A percentile compares a stretch with the other conserved stretches of the same genome.
Conservation (phyloP, 2,113 vertebrate species). For the Ondatra zibethicus region DNA sequence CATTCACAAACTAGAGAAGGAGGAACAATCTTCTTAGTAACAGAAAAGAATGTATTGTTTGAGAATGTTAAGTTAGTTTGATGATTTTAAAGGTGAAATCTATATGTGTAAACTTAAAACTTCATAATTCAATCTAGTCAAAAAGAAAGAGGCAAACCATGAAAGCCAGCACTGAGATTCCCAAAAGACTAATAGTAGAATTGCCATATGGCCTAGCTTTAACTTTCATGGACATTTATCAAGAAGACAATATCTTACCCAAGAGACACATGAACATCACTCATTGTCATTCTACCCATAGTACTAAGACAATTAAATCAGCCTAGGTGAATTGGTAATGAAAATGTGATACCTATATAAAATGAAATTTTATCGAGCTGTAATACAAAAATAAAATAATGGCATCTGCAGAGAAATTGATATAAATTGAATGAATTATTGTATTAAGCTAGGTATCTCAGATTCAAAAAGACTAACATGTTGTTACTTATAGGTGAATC, state of each 20-base stretch:
- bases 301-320: background rate
- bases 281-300: background rate
- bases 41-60: background rate
- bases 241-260: background rate
- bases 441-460: background rate
- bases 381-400: background rate
- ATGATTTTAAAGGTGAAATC: background rate
- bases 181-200: background rate
- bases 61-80: background rate
- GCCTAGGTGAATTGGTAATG: background rate
- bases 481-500: background rate
- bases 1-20: background rate
- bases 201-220: background rate
- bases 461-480: background rate
- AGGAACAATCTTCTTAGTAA: background rate
- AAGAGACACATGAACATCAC: background rate
- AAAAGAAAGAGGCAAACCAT: background rate
- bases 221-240: background rate
- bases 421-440: background rate
- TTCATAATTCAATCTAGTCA: background rate
- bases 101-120: background rate
- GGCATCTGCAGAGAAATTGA: background rate
- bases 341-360: background rate
- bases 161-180: background rate
- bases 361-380: background rate